Percentiles rank a stretch among this genome's conserved stretches.
phyloP scores from a whole-genome alignment of 1,140 invertebrate genomes.

The Asbolus verrucosus region DNA sequence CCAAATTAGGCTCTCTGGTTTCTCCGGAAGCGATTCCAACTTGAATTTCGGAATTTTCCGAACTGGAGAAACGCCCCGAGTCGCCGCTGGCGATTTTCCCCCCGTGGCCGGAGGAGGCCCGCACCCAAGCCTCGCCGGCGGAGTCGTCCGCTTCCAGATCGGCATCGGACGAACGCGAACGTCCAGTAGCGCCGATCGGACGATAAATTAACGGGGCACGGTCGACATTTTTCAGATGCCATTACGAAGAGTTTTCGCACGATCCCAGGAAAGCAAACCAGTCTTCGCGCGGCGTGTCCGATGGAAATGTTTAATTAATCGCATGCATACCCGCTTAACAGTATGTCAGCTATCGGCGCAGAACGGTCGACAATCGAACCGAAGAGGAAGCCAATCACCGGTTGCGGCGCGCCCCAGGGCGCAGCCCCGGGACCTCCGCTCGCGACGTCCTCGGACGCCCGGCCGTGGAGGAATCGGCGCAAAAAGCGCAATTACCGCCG shows the following conservation, averaged over 20 bases:
- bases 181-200: slow-evolving; percentile 6
- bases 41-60: no score
- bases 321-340: slow-evolving; percentile 12
- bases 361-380: slow-evolving; percentile 7
- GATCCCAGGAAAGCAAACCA: slow-evolving; percentile 1
- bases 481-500: slow-evolving; percentile 30
- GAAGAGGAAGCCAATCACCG: slow-evolving; percentile 17
- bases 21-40: no score
- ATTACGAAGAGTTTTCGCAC: neutral
- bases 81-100: no score
- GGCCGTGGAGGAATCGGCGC: neutral
- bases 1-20: no score
- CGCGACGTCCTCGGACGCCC: neutral
- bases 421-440: slow-evolving; percentile 16
- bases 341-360: slow-evolving; percentile 29
- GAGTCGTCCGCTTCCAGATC: no score
- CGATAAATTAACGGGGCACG: slow-evolving; percentile 5
- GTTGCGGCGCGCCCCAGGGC: slow-evolving; percentile 13
- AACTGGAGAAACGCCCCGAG: no score
- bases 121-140: no score
- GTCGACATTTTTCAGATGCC: neutral
- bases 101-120: no score
- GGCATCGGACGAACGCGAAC: neutral
- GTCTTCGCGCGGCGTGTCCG: neutral
- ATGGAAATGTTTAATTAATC: slow-evolving; percentile 3